Percentiles rank a stretch among this genome's conserved stretches.
Evolutionary conservation across 2,888 invertebrate species (phyloP).

Genomic region (Drosophila maculinotata): DNA sequence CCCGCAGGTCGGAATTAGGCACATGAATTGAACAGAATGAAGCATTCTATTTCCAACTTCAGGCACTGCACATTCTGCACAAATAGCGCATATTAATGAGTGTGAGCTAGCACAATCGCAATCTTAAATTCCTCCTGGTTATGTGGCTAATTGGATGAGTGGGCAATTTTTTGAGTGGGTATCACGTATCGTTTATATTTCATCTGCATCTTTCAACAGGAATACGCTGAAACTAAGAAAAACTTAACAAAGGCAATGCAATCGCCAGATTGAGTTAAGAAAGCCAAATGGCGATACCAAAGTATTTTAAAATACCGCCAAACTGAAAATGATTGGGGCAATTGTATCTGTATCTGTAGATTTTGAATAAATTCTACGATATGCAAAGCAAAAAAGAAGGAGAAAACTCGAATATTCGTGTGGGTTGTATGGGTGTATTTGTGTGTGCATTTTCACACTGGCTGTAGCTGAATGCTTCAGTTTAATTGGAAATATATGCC

Average conservation of each 20-base stretch:
- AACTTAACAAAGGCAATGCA: too few species aligned
- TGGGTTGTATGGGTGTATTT: constrained; percentile 12
- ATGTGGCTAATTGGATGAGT: too few species aligned
- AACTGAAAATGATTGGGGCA: constrained; percentile 2
- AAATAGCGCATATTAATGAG: constrained; percentile 7
- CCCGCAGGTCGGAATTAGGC: constrained; percentile 1
- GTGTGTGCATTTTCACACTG: constrained; percentile 46
- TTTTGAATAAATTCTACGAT: constrained; percentile 2
- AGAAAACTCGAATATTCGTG: not conserved
- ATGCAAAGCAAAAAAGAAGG: not conserved
- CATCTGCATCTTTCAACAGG: too few species aligned
- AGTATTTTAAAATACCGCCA: too few species aligned
- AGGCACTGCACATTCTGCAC: constrained; percentile 2
- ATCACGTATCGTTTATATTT: not conserved
- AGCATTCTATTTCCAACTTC: constrained; percentile 1
- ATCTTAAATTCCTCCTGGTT: not conserved
- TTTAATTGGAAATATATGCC: constrained; percentile 78
- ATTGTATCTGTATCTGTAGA: not conserved
- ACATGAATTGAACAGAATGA: constrained; percentile 1
- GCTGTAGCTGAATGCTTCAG: constrained; percentile 71
- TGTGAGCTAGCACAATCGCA: not conserved
- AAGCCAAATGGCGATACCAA: too few species aligned
- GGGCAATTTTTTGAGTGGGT: not conserved
- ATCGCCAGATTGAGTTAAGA: too few species aligned
- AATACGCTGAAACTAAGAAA: too few species aligned